Percentiles rank a stretch among this genome's conserved stretches.
Conservation (phyloP, 2,113 vertebrate species). For the Furnarius figulus region DNA sequence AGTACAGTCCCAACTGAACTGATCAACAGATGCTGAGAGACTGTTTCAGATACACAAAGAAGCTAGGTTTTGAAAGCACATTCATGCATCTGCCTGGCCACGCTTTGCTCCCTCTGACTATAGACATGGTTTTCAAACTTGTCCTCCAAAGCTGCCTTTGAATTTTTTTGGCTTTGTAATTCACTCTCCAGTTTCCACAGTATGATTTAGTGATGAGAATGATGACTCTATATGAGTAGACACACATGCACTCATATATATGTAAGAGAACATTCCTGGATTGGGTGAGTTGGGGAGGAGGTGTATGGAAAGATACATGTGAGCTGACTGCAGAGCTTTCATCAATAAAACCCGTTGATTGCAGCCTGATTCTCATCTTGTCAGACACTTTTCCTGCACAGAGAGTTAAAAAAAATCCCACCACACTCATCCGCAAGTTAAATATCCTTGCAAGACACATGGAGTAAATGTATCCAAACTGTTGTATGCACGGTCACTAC, state of each 20-base stretch:
- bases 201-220: background rate
- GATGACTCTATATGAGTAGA: background rate
- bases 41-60: background rate
- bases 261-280: background rate
- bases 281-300: background rate
- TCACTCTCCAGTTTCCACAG: background rate
- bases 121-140: background rate
- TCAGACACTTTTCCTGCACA: background rate
- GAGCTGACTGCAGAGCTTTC: background rate
- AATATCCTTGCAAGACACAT: background rate
- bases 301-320: background rate
- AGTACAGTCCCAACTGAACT: background rate
- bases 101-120: background rate
- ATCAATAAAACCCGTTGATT: background rate
- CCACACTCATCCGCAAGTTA: background rate
- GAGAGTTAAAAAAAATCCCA: background rate
- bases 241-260: rapidly evolving
- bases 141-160: background rate
- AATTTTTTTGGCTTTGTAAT: background rate
- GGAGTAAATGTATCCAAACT: background rate
- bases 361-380: background rate
- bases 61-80: background rate
- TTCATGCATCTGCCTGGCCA: background rate
- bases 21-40: background rate
- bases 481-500: rapidly evolving